Percentiles rank a stretch among this genome's conserved stretches.
Conservation (phyloP, 2,797 vertebrate genomes). For the Sebastes matsubarae region DNA sequence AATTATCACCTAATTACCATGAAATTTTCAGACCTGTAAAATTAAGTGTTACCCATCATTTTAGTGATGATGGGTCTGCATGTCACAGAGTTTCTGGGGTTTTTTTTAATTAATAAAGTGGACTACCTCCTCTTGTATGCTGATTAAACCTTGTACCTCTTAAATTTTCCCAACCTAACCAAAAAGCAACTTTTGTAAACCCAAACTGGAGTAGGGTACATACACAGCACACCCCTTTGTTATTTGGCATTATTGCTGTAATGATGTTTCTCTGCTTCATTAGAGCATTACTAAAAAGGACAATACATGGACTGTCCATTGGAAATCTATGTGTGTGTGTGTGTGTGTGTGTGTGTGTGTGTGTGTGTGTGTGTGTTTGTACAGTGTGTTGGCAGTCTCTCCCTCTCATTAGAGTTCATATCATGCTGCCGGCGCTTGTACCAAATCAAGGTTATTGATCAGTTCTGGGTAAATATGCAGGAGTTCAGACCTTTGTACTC, state of each 20-base stretch:
- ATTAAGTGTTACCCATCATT: background rate
- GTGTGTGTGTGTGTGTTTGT: background rate
- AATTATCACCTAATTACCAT: no score
- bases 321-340: background rate
- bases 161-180: background rate
- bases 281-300: background rate
- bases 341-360: background rate
- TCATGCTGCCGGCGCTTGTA: background rate
- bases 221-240: background rate
- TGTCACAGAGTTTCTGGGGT: background rate
- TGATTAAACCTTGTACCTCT: background rate
- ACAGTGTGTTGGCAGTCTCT: background rate
- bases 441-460: constrained; percentile 53
- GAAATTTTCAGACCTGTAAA: no score
- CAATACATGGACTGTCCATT: background rate
- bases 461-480: constrained; percentile 63
- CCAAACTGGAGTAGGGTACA: background rate
- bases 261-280: background rate
- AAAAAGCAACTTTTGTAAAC: background rate
- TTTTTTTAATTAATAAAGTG: background rate
- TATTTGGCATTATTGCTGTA: background rate
- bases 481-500: constrained; percentile 67
- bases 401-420: background rate
- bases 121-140: background rate
- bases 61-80: background rate